These are phyloP conservation scores for Onthophagus sagittarius DNA, from an alignment of 2,888 invertebrate species.

Conservation along the genomic window DNA sequence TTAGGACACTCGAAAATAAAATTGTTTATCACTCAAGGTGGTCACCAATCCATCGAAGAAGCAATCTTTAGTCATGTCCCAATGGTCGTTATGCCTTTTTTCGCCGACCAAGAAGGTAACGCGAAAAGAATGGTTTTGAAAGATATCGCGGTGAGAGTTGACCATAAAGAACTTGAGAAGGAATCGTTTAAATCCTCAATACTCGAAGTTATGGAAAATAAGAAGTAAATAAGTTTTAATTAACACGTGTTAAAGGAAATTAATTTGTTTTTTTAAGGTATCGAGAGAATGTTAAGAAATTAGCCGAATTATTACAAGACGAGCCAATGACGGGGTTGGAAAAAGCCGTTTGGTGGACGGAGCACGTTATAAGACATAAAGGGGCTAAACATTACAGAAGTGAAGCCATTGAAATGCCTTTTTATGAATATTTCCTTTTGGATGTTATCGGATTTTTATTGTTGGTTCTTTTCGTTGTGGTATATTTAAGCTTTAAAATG, in stretches of 20 bases:
- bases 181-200: constrained; percentile 22
- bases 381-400: constrained; percentile 27
- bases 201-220: constrained; percentile 27
- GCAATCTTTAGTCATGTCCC: constrained; percentile 47
- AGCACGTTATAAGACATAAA: constrained; percentile 29
- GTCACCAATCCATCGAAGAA: constrained; percentile 49
- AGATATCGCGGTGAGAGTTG: constrained; percentile 21
- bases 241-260: background rate
- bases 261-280: constrained; percentile 13
- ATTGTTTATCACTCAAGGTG: constrained; percentile 50
- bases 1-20: constrained; percentile 48
- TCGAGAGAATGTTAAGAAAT: constrained; percentile 19
- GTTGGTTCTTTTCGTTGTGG: background rate
- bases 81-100: constrained; percentile 46
- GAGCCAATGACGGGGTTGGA: constrained; percentile 29
- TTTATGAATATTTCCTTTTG: constrained; percentile 29
- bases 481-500: background rate
- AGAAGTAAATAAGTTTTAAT: constrained; percentile 20
- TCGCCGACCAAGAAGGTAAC: constrained; percentile 39
- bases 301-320: constrained; percentile 26
- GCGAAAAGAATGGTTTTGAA: constrained; percentile 20
- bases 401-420: constrained; percentile 25
- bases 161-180: constrained; percentile 19
- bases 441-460: constrained; percentile 25
- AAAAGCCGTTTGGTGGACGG: constrained; percentile 31